Conservation (phyloP, 2,113 vertebrate species). For the Cavia aperea region DNA sequence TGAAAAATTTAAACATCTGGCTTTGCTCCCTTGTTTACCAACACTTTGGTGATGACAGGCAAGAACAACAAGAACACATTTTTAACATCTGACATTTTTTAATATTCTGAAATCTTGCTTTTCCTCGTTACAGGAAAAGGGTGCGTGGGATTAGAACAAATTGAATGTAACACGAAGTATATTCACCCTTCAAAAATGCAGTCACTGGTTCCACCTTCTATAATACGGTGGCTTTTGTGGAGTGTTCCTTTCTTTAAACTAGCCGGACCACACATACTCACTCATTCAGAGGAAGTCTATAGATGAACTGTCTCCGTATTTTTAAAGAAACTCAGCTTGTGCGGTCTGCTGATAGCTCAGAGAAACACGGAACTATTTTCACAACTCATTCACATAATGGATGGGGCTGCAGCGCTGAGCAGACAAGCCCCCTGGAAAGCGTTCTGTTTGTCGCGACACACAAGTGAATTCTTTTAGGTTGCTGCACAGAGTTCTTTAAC, state of each 20-base stretch:
- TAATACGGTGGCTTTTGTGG: slow-evolving; percentile 46
- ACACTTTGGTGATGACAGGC: background rate
- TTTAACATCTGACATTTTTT: slow-evolving; percentile 27
- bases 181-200: slow-evolving; percentile 44
- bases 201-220: background rate
- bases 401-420: slow-evolving; percentile 34
- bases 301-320: slow-evolving; percentile 61
- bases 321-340: slow-evolving; percentile 67
- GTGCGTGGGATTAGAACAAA: background rate
- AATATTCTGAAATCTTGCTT: slow-evolving; percentile 32
- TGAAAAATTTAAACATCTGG: slow-evolving; percentile 6
- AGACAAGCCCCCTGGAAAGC: slow-evolving; percentile 48
- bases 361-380: slow-evolving; percentile 58
- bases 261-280: slow-evolving; percentile 59
- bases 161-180: background rate
- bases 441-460: background rate
- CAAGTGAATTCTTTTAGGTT: background rate
- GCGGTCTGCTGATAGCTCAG: slow-evolving; percentile 63
- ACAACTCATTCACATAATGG: slow-evolving; percentile 53
- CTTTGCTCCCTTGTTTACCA: slow-evolving; percentile 33
- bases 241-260: slow-evolving; percentile 34
- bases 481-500: background rate
- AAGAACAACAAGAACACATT: background rate
- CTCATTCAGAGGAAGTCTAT: slow-evolving; percentile 45
- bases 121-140: slow-evolving; percentile 26